These are phyloP conservation scores for Falco biarmicus DNA, from an alignment of 2,797 vertebrate genomes.

Conservation along the genomic window DNA sequence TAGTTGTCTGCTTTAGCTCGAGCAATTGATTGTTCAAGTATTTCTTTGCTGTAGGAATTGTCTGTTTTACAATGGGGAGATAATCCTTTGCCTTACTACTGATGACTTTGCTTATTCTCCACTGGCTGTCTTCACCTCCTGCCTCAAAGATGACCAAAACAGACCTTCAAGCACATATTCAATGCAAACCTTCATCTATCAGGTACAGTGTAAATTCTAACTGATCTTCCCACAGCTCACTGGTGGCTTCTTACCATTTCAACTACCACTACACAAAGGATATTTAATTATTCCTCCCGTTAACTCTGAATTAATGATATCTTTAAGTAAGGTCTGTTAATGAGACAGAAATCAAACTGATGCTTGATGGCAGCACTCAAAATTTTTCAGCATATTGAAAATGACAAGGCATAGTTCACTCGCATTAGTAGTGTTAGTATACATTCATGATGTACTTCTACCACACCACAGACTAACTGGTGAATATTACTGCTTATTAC, in stretches of 20 bases:
- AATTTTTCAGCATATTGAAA: not conserved
- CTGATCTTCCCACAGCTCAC: not conserved
- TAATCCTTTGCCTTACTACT: not conserved
- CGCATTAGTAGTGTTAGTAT: not conserved
- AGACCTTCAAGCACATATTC: not conserved
- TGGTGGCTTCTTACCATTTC: not conserved
- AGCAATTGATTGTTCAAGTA: not conserved
- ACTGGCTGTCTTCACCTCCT: not conserved
- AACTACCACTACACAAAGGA: not conserved
- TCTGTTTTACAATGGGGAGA: not conserved
- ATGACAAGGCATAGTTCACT: not conserved
- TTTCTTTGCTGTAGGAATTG: not conserved
- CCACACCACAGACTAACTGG: not conserved
- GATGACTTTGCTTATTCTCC: not conserved
- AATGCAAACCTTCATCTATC: not conserved
- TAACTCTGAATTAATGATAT: not conserved
- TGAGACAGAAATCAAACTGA: not conserved
- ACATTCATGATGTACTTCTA: not conserved
- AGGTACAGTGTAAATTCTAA: not conserved
- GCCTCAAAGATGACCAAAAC: not conserved
- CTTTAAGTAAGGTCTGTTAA: slow-evolving; percentile 1
- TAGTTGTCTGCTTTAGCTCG: not conserved
- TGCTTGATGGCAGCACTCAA: not conserved
- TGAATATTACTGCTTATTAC: not conserved
- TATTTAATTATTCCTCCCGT: slow-evolving; percentile 6